phyloP scores from a whole-genome alignment of 2,888 invertebrate genomes.

The Drosophila rubida region DNA sequence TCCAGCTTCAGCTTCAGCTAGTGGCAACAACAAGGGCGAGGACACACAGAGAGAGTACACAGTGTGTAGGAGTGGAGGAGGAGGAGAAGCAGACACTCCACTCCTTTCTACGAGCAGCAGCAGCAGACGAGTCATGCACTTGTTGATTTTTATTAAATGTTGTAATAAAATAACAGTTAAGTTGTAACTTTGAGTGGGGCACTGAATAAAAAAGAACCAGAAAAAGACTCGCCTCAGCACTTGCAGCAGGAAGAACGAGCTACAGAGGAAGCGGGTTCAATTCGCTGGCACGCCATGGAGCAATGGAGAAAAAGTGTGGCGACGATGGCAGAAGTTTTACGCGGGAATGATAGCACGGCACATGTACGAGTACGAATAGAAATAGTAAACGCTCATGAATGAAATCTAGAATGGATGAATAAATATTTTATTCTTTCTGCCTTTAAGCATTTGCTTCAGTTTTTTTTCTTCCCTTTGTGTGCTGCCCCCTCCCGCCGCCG shows the following conservation, averaged over 20 bases:
- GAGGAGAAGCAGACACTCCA: constrained; percentile 14
- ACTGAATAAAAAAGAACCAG: constrained; percentile 50
- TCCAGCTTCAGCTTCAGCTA: no score
- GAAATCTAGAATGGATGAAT: constrained; percentile 77
- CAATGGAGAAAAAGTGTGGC: constrained; percentile 31
- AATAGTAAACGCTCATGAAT: constrained; percentile 73
- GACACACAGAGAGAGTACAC: constrained; percentile 11
- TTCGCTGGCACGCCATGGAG: constrained; percentile 15
- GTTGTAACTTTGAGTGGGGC: constrained; percentile 80
- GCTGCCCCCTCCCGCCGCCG: constrained; percentile 24
- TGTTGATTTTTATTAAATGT: constrained; percentile 80
- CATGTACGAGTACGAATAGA: constrained; percentile 54
- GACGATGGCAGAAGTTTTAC: constrained; percentile 40
- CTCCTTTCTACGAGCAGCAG: constrained; percentile 51
- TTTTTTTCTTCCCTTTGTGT: constrained; percentile 7
- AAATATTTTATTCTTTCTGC: constrained; percentile 75
- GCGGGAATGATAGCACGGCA: constrained; percentile 42
- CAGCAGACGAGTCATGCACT: constrained; percentile 73
- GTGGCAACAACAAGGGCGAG: constrained; percentile 36
- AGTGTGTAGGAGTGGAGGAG: not conserved
- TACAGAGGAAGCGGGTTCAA: not conserved
- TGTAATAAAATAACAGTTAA: constrained; percentile 81
- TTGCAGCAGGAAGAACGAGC: constrained; percentile 19
- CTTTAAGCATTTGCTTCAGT: constrained; percentile 63
- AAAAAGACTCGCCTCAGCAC: constrained; percentile 35